Percentiles rank a stretch among this genome's conserved stretches.
Conservation (phyloP, 2,113 vertebrate genomes). For the Tragulus kanchil region DNA sequence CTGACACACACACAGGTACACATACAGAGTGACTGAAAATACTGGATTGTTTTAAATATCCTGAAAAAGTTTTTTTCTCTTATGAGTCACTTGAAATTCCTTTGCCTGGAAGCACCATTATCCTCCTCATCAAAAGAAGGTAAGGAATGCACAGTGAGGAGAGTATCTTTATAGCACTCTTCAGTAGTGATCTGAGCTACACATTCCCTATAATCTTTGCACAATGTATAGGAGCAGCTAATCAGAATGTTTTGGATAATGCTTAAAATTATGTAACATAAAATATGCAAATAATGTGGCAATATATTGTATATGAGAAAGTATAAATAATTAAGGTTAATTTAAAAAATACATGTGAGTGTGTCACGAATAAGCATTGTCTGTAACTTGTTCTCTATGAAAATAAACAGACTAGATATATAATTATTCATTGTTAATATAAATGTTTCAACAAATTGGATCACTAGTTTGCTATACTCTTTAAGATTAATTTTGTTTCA, state of each 20-base stretch:
- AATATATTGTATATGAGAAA: background rate
- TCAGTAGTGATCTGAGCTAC: background rate
- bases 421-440: background rate
- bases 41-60: background rate
- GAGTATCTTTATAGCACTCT: background rate
- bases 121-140: constrained; percentile 17
- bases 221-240: background rate
- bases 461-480: background rate
- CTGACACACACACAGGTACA: background rate
- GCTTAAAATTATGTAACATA: background rate
- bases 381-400: background rate
- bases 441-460: background rate
- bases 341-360: background rate
- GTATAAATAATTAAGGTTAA: constrained; percentile 1
- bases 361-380: background rate
- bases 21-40: background rate
- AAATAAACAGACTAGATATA: background rate
- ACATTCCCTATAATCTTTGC: background rate
- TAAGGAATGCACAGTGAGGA: background rate
- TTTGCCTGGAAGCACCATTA: constrained; percentile 33
- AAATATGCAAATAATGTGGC: background rate
- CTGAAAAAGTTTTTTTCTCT: background rate
- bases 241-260: background rate
- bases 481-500: background rate
- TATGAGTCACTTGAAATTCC: background rate